Conservation (phyloP, 2,113 vertebrate genomes). For the Elephantulus edwardii region DNA sequence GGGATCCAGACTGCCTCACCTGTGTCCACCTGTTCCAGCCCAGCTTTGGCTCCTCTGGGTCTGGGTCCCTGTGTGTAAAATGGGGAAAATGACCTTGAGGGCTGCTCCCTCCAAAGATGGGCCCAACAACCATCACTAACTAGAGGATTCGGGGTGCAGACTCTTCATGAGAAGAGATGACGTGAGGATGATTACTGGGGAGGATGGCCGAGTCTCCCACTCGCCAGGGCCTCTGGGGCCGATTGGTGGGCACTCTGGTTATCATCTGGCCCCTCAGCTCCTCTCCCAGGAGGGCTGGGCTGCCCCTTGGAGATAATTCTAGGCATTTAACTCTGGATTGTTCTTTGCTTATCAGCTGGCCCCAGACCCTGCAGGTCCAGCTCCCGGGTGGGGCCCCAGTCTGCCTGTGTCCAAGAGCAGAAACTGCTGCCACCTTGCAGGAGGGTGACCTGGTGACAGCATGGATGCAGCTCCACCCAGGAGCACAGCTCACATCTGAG, state of each 20-base stretch:
- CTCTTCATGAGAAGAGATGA: background rate
- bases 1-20: background rate
- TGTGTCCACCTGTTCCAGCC: background rate
- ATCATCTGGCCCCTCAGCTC: background rate
- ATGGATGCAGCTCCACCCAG: background rate
- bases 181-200: background rate
- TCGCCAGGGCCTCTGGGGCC: too few relatives aligned
- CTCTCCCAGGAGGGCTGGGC: background rate
- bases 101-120: background rate
- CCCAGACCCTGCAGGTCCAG: background rate
- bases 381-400: background rate
- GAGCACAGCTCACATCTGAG: too few relatives aligned
- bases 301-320: constrained; percentile 48
- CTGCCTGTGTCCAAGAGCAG: background rate
- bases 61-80: background rate
- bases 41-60: background rate
- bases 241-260: too few relatives aligned
- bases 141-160: background rate
- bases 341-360: constrained; percentile 39
- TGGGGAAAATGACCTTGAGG: too few relatives aligned
- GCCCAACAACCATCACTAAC: background rate
- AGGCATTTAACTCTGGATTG: constrained; percentile 46
- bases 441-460: accelerated
- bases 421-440: background rate
- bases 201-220: background rate